Base-by-base conservation (phyloP, 2,113 vertebrate species). In the Talpa occidentalis region DNA sequence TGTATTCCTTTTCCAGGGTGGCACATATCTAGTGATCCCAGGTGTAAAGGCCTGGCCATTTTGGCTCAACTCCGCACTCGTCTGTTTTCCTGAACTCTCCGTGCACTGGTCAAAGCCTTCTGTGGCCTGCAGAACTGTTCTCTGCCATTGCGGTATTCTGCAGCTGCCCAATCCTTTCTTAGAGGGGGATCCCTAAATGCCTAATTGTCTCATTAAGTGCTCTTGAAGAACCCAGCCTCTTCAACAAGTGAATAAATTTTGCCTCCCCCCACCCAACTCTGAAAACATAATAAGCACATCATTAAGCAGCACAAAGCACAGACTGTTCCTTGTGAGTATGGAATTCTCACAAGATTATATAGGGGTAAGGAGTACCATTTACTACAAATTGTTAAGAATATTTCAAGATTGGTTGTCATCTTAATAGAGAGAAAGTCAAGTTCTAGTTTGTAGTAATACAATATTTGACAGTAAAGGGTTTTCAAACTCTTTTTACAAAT, bases 371-470 rank as follows among this genome's bases (percentile, higher is more conserved):
- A 80, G 24, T 60, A 17, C 3, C 3, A 52, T 30, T 49, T 59
- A 26, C 37, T 86, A 5, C 1, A 26, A 62, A 69, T 40, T 66
- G 21, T 77, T 67, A 56, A 92, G 72, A 82, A 19, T 35, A 73
- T 49, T 54, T 90, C 32, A 77, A 81, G 4, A 88, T 59, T 32
- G 77, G 59, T 44, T 60, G 16, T 93, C 10, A 8, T 76, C 93
- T 77, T 64, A 56, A 92, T 21, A 62, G 35, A 56, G 85, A 84
- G 35, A 56, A 88, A 84, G 35, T 44, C 67, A 78, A 69, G 28
- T 90, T 85, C 72, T 80, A 67, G 24, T 70, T 56, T 70, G 21
- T 16, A 12, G 35, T 49, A 32, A 28, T 59, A 47, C 2, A 81
- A 28, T 83, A 86, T 47, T 60, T 94, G 85, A 11, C 21, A 77